A percentile compares a stretch with the other conserved stretches of the same genome.
Evolutionary conservation across 2,113 vertebrate genomes (phyloP).

Genomic region (Myocastor coypus): DNA sequence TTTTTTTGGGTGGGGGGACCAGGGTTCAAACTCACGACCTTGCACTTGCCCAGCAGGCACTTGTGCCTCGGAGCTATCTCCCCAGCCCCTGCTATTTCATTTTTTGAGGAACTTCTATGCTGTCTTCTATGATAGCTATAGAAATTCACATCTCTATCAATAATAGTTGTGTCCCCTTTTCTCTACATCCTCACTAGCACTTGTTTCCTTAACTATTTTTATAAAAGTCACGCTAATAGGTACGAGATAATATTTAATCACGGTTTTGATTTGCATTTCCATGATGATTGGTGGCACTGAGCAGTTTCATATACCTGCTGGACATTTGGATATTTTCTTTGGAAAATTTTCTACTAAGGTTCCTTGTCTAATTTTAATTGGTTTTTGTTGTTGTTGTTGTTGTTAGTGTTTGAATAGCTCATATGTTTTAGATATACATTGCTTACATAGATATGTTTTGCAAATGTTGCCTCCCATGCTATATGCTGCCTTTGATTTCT

Average conservation of each 20-base stretch:
- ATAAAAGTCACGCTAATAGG: neutral
- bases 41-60: no score
- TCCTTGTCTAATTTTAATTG: neutral
- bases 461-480: neutral
- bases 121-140: neutral
- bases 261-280: neutral
- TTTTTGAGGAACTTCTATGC: neutral
- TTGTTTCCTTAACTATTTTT: neutral
- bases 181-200: neutral
- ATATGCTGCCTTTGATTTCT: neutral
- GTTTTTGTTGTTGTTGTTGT: neutral
- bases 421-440: neutral
- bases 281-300: neutral
- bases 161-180: neutral
- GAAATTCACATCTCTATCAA: neutral
- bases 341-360: neutral
- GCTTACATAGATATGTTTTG: neutral
- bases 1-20: no score
- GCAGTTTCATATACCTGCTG: neutral
- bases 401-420: neutral
- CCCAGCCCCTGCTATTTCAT: no score
- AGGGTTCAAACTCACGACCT: no score
- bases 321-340: neutral
- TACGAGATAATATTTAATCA: neutral
- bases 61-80: no score